Evolutionary conservation across 1,140 invertebrate genomes (phyloP), one percentile per base, ranked within the genome.

Genomic region (Plutomurus gul): DNA sequence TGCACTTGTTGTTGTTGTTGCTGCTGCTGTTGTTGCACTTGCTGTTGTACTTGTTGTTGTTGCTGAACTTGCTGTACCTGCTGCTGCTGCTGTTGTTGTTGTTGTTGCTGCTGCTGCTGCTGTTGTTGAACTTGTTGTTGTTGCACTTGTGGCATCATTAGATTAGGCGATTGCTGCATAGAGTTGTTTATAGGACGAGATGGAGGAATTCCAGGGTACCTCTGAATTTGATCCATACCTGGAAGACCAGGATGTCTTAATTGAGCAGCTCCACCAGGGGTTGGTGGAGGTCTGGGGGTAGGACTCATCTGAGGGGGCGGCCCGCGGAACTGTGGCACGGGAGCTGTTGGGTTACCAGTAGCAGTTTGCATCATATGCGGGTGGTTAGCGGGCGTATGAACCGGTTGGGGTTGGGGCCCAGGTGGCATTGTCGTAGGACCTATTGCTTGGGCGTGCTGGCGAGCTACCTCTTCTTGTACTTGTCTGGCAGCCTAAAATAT

Each of bases 161-260:
- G 94, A 85, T 92, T 93, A 4, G 92, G 91, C 4, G 94, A 92
- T 8, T 93, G 94, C 84, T 93, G 91, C 5, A 90, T 89, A 6
- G 90, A 90, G 7, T 92, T 92, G 79, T 92, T 93, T 83, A 92
- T 87, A 7, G 76, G 72, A 25, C 75, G 74, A 39, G 7, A 2
- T n/a, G 83, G 46, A 20, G 77, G 85, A 11, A 80, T 60, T 11
- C 74, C 79, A 40, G 43, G 56, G 65, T 82, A 84, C 43, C 82
- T 27, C 46, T 75, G 82, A 16, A 84, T 84, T 51, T 80, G 79
- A 51, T 84, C 81, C 80, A 83, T 83, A 22, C 82, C 80, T 33
- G 80, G 81, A 72, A 84, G 77, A 18, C 81, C 81, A 91, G 92
- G 73, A 91, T 90, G 49, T 89, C 90, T 22, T 89, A 88, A 81